Evolutionary conservation across 35 echinoderm and acorn worm species (phyloP).

Genomic region (Anneissia japonica): DNA sequence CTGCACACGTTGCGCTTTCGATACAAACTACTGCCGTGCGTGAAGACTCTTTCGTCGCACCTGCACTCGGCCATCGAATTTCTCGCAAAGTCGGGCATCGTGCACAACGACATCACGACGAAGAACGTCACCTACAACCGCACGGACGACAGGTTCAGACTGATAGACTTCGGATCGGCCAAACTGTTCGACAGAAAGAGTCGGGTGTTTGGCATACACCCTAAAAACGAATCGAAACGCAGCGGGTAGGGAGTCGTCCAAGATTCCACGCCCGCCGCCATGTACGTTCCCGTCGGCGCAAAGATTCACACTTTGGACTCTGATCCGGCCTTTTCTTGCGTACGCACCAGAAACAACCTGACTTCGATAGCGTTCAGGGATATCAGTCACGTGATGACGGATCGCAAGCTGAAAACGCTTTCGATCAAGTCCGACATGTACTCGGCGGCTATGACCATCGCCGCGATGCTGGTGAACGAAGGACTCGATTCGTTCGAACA

Average conservation of each 20-base stretch:
- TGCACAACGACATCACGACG: background rate
- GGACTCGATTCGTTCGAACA: background rate
- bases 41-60: background rate
- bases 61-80: background rate
- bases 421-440: background rate
- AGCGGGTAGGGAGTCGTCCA: background rate
- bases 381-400: background rate
- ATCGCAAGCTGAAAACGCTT: background rate
- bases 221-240: too few relatives aligned
- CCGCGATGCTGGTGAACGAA: background rate
- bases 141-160: background rate
- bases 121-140: background rate
- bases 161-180: background rate
- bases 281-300: background rate
- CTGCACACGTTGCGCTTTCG: background rate
- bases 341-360: background rate
- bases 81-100: background rate
- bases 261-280: background rate
- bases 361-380: background rate
- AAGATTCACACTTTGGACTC: background rate
- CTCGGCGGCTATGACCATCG: background rate
- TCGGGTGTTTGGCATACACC: too few relatives aligned
- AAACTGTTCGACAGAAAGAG: background rate
- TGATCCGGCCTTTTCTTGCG: background rate
- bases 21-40: background rate